phyloP scores from a whole-genome alignment of 2,888 invertebrate genomes.

The Lagria hirta region DNA sequence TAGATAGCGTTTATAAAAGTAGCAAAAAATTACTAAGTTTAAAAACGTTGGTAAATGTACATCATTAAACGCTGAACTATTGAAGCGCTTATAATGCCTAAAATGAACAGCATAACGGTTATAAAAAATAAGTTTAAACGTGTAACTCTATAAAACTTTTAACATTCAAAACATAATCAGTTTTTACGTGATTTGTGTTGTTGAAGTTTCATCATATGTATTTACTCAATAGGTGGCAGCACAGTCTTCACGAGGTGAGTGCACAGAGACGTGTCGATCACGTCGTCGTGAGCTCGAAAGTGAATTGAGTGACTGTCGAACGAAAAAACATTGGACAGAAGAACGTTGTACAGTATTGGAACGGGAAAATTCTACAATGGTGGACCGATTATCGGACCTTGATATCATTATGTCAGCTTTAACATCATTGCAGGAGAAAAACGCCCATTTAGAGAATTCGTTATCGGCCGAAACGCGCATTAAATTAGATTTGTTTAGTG shows the following conservation, averaged over 20 bases:
- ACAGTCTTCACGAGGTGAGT: constrained; percentile 49
- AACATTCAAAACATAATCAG: no score
- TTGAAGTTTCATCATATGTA: no score
- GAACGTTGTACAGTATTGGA: constrained; percentile 61
- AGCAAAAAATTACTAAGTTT: no score
- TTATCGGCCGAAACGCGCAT: constrained; percentile 95
- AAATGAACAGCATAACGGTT: no score
- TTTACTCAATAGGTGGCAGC: constrained; percentile 44
- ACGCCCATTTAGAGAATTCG: constrained; percentile 87
- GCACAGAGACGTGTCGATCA: constrained; percentile 52
- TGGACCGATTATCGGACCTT: constrained; percentile 60
- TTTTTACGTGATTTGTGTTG: no score
- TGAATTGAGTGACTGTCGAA: constrained; percentile 61
- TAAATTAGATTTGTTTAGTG: constrained; percentile 96
- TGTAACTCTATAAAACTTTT: no score
- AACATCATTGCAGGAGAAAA: constrained; percentile 85
- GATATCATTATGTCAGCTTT: constrained; percentile 80
- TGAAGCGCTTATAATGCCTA: no score
- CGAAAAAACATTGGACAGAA: constrained; percentile 62
- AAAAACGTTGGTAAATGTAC: no score
- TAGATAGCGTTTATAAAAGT: no score
- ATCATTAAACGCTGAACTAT: no score
- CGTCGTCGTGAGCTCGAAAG: constrained; percentile 63
- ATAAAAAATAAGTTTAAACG: no score
- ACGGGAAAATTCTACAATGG: constrained; percentile 55